Evolutionary conservation across 2,113 vertebrate genomes (phyloP), one percentile per base, ranked within the genome.

Genomic region (Telmatochromis brichardi): DNA sequence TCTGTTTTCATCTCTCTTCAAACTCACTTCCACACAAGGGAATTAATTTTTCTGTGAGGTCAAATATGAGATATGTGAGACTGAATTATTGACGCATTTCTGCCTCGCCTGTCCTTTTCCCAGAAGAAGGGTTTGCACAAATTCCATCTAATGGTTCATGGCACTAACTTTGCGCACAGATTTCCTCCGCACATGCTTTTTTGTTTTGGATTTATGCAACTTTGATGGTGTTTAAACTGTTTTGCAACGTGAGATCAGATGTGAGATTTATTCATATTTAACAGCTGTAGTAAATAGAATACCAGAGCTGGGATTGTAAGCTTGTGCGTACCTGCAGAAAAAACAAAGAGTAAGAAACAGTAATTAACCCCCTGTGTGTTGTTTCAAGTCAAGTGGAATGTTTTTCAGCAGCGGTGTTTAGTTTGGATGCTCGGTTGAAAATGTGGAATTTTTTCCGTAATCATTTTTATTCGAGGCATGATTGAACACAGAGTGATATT

Each of bases 1-100:
- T 86, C 91, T 76, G 15, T 65, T 90, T 86, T 91, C 88, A 78
- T 93, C 86, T 87, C 82, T 87, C 28, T 80, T 81, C 54, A 7
- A 88, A 93, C 55, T 83, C 40, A 68, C 35, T 50, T 85, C 71
- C 82, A 83, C 82, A 83, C 50, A 42, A 54, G 90, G 55, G 86
- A 87, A 90, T 92, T 13, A 8, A 88, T 92, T 94, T 87, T 84
- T 26, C 17, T 82, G 83, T 85, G 80, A 92, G 93, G 92, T 93
- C 90, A 94, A 92, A 93, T 88, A 85, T 90, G 84, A 90, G 51
- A 90, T 89, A 84, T 91, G 80, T 81, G 57, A 63, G 40, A 35
- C 47, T 93, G 93, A 94, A 93, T 90, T 89, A 95, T 92, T 92
- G 73, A 93, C 89, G 35, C n/a, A n/a, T 84, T 81, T 85, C 71